phyloP scores from a whole-genome alignment of 2,888 invertebrate genomes.

The Penaeus monodon region DNA sequence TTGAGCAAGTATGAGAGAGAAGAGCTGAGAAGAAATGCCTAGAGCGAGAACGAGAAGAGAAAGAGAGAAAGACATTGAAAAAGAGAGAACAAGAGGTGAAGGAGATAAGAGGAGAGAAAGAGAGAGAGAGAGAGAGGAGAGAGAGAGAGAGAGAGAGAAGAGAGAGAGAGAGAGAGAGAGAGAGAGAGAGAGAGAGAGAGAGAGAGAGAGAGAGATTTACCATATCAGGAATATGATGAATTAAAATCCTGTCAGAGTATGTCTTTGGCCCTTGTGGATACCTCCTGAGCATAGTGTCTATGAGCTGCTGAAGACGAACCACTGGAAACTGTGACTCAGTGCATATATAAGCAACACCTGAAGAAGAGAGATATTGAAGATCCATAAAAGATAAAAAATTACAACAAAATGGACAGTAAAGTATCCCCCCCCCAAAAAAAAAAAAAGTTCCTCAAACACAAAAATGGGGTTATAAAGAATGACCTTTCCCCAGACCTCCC shows the following conservation, averaged over 20 bases:
- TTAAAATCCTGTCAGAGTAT: constrained; percentile 75
- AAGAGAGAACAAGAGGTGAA: too few species aligned
- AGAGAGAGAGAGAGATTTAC: constrained; percentile 68
- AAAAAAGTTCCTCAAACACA: neutral
- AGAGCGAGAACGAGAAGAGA: too few species aligned
- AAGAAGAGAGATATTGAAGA: neutral
- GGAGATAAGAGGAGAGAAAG: too few species aligned
- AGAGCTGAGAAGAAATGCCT: too few species aligned
- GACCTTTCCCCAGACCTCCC: constrained; percentile 55
- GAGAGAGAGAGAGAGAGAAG: too few species aligned
- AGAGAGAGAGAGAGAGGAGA: too few species aligned
- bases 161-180: too few species aligned
- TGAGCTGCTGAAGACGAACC: constrained; percentile 47
- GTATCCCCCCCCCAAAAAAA: too few species aligned
- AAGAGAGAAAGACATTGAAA: too few species aligned
- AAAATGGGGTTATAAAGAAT: neutral
- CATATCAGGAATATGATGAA: constrained; percentile 77
- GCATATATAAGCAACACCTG: constrained; percentile 60
- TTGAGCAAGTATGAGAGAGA: too few species aligned
- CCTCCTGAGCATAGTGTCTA: constrained; percentile 16
- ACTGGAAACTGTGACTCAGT: constrained; percentile 58
- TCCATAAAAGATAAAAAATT: neutral
- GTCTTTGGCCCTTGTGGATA: constrained; percentile 33
- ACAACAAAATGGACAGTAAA: neutral
- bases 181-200: too few species aligned